phyloP scores from a whole-genome alignment of 2,113 vertebrate genomes.

The Hemibagrus wyckioides region DNA sequence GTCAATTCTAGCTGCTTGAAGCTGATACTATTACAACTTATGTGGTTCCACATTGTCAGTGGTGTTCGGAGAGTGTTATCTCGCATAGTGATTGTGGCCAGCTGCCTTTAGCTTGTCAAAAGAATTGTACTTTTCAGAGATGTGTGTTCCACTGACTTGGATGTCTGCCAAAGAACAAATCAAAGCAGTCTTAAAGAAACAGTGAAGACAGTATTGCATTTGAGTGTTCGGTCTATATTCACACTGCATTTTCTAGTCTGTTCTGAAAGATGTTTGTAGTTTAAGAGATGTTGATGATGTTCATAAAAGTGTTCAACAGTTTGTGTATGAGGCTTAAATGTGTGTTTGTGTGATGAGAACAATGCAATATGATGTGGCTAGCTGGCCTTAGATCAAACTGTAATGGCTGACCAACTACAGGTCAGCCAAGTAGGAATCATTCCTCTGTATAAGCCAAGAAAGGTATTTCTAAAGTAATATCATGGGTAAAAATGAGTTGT shows the following conservation, averaged over 20 bases:
- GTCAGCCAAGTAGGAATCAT: slow-evolving; percentile 5
- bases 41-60: neutral
- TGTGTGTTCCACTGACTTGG: slow-evolving; percentile 61
- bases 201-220: neutral
- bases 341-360: neutral
- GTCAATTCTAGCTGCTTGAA: neutral
- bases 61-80: neutral
- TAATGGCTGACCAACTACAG: slow-evolving; percentile 3
- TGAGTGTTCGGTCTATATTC: neutral
- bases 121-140: slow-evolving; percentile 48
- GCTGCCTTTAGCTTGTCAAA: slow-evolving; percentile 48
- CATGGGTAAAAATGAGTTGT: neutral
- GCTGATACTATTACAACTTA: neutral
- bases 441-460: neutral
- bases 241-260: neutral
- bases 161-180: slow-evolving; percentile 44
- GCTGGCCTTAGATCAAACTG: slow-evolving; percentile 19
- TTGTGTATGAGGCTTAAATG: neutral
- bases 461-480: neutral
- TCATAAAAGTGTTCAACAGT: neutral
- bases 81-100: slow-evolving; percentile 14
- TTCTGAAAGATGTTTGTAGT: neutral
- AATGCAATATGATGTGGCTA: slow-evolving; percentile 1
- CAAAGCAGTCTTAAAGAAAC: neutral
- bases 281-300: neutral